These are phyloP conservation scores for Hycleus phaleratus DNA, from an alignment of 1,140 invertebrate species.

Conservation along the genomic window DNA sequence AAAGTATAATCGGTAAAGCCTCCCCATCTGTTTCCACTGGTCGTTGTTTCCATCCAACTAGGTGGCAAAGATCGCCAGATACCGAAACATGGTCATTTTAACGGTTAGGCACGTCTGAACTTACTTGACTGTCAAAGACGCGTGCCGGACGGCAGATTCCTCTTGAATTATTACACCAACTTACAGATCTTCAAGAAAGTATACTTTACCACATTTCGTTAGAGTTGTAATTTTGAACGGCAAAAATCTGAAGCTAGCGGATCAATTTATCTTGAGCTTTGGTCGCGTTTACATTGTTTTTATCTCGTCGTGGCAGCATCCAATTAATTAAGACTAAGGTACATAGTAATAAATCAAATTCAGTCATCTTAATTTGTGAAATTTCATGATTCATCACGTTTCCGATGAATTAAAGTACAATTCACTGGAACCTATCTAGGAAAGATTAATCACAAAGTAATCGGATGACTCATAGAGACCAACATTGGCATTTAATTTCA, in stretches of 20 bases:
- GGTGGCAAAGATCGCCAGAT: slow-evolving; percentile 10
- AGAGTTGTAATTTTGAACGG: too few species aligned
- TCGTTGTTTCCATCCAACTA: background rate
- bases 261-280: slow-evolving; percentile 13
- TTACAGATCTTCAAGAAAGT: slow-evolving; percentile 2
- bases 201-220: too few species aligned
- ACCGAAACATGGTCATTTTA: slow-evolving; percentile 5
- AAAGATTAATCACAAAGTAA: slow-evolving; percentile 18
- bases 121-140: slow-evolving; percentile 16
- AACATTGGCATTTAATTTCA: background rate
- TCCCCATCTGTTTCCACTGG: slow-evolving; percentile 4
- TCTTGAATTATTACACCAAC: slow-evolving; percentile 23
- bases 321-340: slow-evolving; percentile 12
- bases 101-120: slow-evolving; percentile 17
- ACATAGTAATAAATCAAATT: slow-evolving; percentile 20
- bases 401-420: slow-evolving; percentile 17
- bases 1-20: background rate
- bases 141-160: slow-evolving; percentile 19
- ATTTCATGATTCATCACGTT: slow-evolving; percentile 22
- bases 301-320: slow-evolving; percentile 8
- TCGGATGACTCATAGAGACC: slow-evolving; percentile 6
- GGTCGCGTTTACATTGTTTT: slow-evolving; percentile 11
- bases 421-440: slow-evolving; percentile 2
- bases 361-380: slow-evolving; percentile 15
- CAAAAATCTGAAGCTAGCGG: too few species aligned